Percentiles rank a stretch among this genome's conserved stretches.
phyloP scores from a whole-genome alignment of 2,113 vertebrate genomes.

The Acanthisitta chloris region DNA sequence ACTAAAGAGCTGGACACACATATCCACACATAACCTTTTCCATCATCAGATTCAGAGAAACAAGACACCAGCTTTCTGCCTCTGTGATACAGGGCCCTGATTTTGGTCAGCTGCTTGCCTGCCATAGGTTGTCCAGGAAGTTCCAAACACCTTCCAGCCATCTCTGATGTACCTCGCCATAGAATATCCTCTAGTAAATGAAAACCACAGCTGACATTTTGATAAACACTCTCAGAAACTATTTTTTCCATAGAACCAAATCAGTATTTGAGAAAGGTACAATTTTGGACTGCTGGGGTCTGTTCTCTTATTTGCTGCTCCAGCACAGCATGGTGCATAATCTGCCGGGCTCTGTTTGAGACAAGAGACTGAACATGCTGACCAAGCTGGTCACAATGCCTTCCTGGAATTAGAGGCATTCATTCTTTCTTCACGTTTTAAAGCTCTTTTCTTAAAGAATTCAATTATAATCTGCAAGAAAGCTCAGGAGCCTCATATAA shows the following conservation, averaged over 20 bases:
- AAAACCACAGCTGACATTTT: background rate
- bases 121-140: background rate
- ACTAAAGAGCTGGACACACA: background rate
- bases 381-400: background rate
- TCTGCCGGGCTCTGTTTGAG: background rate
- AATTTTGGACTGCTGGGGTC: background rate
- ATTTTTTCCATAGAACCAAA: background rate
- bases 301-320: background rate
- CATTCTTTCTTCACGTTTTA: slow-evolving; percentile 22
- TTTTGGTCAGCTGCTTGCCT: background rate
- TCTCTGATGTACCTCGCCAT: background rate
- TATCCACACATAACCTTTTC: background rate
- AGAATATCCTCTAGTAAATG: background rate
- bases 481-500: slow-evolving; percentile 40
- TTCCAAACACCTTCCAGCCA: background rate
- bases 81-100: background rate
- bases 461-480: slow-evolving; percentile 58
- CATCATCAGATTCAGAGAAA: background rate
- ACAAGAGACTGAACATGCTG: background rate
- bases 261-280: background rate
- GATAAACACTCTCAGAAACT: background rate
- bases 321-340: background rate
- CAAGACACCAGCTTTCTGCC: background rate
- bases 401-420: slow-evolving; percentile 17
- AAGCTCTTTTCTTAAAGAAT: slow-evolving; percentile 21